These are phyloP conservation scores for Macrosiphum euphorbiae DNA, from an alignment of 2,888 invertebrate genomes.

Conservation along the genomic window DNA sequence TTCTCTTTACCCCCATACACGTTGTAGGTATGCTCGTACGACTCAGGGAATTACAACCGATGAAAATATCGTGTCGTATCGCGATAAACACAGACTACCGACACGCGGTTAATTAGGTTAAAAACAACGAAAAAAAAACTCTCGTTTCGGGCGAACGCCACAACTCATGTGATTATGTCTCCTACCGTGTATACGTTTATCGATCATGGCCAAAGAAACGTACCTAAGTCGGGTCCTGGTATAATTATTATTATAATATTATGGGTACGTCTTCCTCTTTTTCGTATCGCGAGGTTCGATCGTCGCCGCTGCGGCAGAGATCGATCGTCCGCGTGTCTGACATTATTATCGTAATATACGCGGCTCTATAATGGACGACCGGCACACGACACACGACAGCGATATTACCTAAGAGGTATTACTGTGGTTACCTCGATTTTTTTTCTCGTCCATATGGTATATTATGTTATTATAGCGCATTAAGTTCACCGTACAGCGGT, in stretches of 20 bases:
- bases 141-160: conserved; percentile 24
- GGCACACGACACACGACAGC: conserved; percentile 32
- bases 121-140: conserved; percentile 21
- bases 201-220: neutral
- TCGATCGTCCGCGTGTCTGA: conserved; percentile 42
- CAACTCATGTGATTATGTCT: neutral
- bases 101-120: conserved; percentile 46
- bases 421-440: neutral
- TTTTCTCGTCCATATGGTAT: neutral
- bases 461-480: conserved; percentile 6
- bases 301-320: conserved; percentile 25
- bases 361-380: conserved; percentile 42
- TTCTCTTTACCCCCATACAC: neutral
- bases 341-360: conserved; percentile 37
- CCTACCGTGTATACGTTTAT: neutral
- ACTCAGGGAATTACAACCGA: neutral
- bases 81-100: neutral
- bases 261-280: neutral
- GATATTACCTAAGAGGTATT: conserved; percentile 15
- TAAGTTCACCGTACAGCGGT: conserved; percentile 10
- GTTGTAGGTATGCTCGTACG: neutral
- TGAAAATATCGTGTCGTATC: conserved; percentile 8
- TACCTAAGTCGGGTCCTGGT: neutral
- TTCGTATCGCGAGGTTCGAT: conserved; percentile 29
- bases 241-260: conserved; percentile 45